phyloP scores from a whole-genome alignment of 2,797 vertebrate genomes.

The Dicrostonyx torquatus region DNA sequence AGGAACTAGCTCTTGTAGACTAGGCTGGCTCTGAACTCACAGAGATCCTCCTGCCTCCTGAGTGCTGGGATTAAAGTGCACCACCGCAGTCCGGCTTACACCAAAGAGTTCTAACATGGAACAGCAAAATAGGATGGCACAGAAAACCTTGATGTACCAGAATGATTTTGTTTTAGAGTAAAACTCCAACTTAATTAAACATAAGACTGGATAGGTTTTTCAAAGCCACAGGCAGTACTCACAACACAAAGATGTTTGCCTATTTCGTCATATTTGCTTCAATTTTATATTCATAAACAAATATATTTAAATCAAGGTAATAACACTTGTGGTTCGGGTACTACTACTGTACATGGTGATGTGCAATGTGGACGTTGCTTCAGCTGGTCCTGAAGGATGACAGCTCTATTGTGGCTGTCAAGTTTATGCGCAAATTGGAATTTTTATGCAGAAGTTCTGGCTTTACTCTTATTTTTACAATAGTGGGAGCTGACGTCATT shows the following conservation, averaged over 20 bases:
- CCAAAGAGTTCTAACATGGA: not conserved
- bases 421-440: not conserved
- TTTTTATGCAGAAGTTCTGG: slow-evolving; percentile 66
- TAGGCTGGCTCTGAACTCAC: too few relatives aligned
- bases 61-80: too few relatives aligned
- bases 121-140: too few relatives aligned
- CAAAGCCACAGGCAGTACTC: not conserved
- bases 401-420: not conserved
- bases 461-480: slow-evolving; percentile 51
- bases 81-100: not conserved
- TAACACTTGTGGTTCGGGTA: not conserved
- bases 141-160: too few relatives aligned
- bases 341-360: not conserved
- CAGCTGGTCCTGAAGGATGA: not conserved
- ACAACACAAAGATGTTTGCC: not conserved
- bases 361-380: not conserved
- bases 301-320: not conserved
- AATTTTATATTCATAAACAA: not conserved
- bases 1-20: too few relatives aligned
- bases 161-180: slow-evolving; percentile 1
- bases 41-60: too few relatives aligned
- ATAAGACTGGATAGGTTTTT: not conserved
- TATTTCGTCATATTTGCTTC: slow-evolving; percentile 1
- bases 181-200: slow-evolving; percentile 53
- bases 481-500: not conserved